A percentile compares a stretch with the other conserved stretches of the same genome.
Evolutionary conservation across 2,113 vertebrate genomes (phyloP).

Genomic region (Heptranchias perlo): DNA sequence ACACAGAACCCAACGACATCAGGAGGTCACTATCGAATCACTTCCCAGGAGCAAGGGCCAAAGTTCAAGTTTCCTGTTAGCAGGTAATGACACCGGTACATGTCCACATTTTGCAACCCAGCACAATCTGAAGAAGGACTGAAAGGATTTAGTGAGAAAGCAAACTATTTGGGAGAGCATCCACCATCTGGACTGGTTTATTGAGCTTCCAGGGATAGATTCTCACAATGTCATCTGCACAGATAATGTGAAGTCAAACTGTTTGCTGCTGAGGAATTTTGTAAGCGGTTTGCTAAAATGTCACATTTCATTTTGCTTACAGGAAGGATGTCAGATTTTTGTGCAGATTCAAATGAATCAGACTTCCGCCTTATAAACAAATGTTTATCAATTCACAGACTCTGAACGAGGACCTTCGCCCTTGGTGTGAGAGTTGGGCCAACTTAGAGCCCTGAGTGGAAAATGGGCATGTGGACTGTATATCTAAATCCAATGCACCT

Average conservation of each 20-base stretch:
- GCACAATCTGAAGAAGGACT: background rate
- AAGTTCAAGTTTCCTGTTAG: background rate
- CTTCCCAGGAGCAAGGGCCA: background rate
- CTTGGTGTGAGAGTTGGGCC: background rate
- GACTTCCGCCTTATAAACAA: background rate
- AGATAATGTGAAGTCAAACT: background rate
- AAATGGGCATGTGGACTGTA: background rate
- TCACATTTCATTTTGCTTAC: background rate
- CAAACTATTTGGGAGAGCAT: background rate
- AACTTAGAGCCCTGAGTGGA: background rate
- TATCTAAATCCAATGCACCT: background rate
- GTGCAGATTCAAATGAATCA: background rate
- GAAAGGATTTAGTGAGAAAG: background rate
- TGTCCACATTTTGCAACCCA: background rate
- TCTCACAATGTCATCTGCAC: background rate
- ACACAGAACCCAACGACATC: background rate
- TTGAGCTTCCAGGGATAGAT: background rate
- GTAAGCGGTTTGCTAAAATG: no score
- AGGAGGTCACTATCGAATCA: background rate
- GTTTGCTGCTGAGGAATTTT: background rate
- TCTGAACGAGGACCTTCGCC: background rate
- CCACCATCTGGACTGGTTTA: background rate
- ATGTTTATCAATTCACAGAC: background rate
- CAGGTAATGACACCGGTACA: background rate
- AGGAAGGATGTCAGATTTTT: background rate